phyloP scores from a whole-genome alignment of 2,797 vertebrate genomes.

The Lepus oiostolus region DNA sequence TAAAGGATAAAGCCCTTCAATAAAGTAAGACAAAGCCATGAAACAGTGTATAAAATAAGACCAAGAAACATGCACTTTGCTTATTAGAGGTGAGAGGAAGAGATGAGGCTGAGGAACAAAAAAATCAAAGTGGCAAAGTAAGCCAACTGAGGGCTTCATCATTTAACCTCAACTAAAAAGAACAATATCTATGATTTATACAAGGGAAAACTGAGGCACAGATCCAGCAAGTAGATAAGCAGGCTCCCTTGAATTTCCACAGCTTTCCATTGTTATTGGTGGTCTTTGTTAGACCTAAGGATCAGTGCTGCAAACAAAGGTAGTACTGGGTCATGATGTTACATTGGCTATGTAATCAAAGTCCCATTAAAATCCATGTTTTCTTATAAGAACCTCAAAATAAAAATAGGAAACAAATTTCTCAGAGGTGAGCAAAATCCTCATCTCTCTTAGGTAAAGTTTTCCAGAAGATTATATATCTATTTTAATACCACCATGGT shows the following conservation, averaged over 20 bases:
- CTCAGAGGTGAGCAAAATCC: not conserved
- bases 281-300: not conserved
- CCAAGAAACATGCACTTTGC: not conserved
- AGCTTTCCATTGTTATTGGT: not conserved
- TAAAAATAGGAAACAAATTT: not conserved
- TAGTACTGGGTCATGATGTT: not conserved
- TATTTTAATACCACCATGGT: not conserved
- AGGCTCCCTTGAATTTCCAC: not conserved
- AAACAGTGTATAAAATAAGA: not conserved
- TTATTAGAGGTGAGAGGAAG: not conserved
- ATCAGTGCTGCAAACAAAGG: not conserved
- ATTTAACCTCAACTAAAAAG: not conserved
- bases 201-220: not conserved
- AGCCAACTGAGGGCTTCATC: not conserved
- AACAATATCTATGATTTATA: not conserved
- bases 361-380: not conserved
- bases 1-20: not conserved
- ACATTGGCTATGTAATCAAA: not conserved
- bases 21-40: not conserved
- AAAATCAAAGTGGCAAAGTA: not conserved
- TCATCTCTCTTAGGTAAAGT: not conserved
- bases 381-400: not conserved
- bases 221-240: not conserved
- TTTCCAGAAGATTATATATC: constrained; percentile 2
- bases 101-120: not conserved